Percentiles rank a stretch among this genome's conserved stretches.
phyloP scores from a whole-genome alignment of 2,888 invertebrate species.

The Rotaria socialis region DNA sequence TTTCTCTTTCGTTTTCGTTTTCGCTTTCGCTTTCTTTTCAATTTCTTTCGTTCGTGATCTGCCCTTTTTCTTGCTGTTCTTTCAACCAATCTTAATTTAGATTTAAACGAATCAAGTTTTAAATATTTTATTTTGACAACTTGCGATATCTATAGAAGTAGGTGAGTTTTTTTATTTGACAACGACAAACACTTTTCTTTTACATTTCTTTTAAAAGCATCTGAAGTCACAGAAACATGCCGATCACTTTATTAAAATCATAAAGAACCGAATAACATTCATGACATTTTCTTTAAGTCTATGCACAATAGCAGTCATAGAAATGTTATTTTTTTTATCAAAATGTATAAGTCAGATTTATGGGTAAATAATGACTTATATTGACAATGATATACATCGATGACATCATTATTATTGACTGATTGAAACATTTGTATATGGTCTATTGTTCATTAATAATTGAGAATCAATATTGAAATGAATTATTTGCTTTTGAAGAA shows the following conservation, averaged over 20 bases:
- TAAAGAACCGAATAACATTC: not conserved
- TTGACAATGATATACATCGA: not conserved
- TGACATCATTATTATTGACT: not conserved
- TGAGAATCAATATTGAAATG: no score
- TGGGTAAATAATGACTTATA: not conserved
- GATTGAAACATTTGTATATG: not conserved
- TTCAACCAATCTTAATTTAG: not conserved
- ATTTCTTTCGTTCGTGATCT: not conserved
- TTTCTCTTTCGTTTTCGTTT: constrained; percentile 1
- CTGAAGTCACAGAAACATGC: not conserved
- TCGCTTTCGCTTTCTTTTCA: not conserved
- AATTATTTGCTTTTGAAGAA: no score
- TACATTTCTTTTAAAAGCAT: no score
- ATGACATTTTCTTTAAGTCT: not conserved
- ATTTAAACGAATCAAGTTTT: not conserved
- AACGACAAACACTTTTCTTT: not conserved
- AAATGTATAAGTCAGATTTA: not conserved
- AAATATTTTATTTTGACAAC: not conserved
- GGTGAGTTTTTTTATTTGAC: not conserved
- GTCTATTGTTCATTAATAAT: no score
- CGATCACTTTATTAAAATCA: not conserved
- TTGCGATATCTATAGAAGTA: constrained; percentile 10
- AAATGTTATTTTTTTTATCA: not conserved
- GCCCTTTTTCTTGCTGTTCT: not conserved
- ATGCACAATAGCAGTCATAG: no score